phyloP scores from a whole-genome alignment of 2,888 invertebrate genomes.

The Agrochola lychnidis region DNA sequence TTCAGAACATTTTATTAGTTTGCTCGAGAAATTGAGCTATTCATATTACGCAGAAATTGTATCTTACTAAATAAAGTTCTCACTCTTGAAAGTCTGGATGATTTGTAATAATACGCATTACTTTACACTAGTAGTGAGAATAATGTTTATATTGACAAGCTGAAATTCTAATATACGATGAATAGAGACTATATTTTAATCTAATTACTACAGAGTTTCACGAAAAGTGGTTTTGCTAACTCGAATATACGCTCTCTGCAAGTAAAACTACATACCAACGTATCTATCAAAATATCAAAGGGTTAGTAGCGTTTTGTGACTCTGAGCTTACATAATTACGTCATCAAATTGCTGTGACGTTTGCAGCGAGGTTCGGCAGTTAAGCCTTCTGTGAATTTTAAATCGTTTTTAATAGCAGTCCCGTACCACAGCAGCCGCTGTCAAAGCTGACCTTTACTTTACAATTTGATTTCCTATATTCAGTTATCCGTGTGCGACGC shows the following conservation, averaged over 20 bases:
- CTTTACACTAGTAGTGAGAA: background rate
- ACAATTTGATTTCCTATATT: constrained; percentile 80
- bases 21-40: constrained; percentile 20
- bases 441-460: constrained; percentile 79
- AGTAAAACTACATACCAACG: constrained; percentile 19
- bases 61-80: background rate
- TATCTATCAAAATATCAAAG: constrained; percentile 76
- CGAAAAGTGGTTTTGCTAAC: constrained; percentile 24
- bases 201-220: constrained; percentile 12
- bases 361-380: constrained; percentile 77
- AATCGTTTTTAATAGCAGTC: constrained; percentile 87
- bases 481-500: constrained; percentile 45
- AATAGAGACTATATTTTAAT: constrained; percentile 1
- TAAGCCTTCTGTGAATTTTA: constrained; percentile 89
- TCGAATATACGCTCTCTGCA: constrained; percentile 3
- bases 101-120: background rate
- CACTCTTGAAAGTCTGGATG: background rate
- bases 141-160: background rate
- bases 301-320: constrained; percentile 77
- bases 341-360: constrained; percentile 84
- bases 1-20: constrained; percentile 53
- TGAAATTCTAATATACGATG: constrained; percentile 1
- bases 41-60: background rate
- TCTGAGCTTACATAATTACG: constrained; percentile 84
- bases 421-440: constrained; percentile 71